phyloP scores from a whole-genome alignment of 2,113 vertebrate genomes.

The Epinephelus lanceolatus region DNA sequence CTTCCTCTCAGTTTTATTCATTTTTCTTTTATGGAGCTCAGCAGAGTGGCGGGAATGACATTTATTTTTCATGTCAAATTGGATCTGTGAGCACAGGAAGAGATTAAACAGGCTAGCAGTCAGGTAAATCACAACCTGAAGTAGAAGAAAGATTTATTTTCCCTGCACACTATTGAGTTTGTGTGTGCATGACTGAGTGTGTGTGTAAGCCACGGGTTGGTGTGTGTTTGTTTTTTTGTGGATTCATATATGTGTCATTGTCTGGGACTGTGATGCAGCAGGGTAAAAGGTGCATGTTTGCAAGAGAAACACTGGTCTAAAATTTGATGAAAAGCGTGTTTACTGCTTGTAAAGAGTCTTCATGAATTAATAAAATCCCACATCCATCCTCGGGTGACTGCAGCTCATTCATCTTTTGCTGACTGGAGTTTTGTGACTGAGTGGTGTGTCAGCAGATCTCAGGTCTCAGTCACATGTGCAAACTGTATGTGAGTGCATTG shows the following conservation, averaged over 20 bases:
- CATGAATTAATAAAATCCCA: conserved; percentile 40
- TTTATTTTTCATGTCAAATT: conserved; percentile 22
- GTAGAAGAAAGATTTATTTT: not conserved
- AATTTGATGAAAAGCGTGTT: not conserved
- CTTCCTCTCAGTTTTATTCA: not conserved
- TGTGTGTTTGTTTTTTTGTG: not conserved
- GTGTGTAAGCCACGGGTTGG: not conserved
- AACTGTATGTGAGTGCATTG: not conserved
- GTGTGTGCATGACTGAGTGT: not conserved
- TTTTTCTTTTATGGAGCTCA: not conserved
- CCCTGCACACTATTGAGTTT: not conserved
- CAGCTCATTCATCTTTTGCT: conserved; percentile 37
- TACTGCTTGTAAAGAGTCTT: not conserved
- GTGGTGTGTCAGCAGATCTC: conserved; percentile 26
- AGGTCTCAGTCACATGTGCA: not conserved
- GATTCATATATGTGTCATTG: not conserved
- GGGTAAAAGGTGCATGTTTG: rapidly evolving
- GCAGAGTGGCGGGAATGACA: conserved; percentile 1
- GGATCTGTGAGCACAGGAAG: conserved; percentile 8
- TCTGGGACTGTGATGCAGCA: not conserved
- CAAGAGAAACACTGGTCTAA: not conserved
- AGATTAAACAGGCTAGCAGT: conserved; percentile 2
- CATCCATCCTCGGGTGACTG: conserved; percentile 4
- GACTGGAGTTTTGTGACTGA: conserved; percentile 7
- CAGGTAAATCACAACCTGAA: not conserved